phyloP scores from a whole-genome alignment of 1,140 invertebrate genomes.

The Drosophila gunungcola region DNA sequence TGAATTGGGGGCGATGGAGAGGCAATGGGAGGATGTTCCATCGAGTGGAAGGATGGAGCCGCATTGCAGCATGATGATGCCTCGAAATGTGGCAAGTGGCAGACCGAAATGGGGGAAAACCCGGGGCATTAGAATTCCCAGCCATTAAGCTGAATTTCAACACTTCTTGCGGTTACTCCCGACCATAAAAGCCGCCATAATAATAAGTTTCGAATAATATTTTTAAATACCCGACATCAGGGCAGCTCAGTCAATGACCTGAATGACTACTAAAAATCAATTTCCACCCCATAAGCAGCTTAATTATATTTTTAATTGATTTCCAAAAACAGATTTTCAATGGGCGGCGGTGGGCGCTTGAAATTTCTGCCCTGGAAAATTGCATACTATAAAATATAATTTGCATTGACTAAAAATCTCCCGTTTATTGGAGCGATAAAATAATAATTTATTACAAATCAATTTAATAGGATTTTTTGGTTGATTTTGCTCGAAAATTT shows the following conservation, averaged over 20 bases:
- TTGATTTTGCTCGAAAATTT: slow-evolving; percentile 1
- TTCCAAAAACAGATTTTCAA: slow-evolving; percentile 54
- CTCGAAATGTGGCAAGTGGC: slow-evolving; percentile 46
- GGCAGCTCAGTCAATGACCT: slow-evolving; percentile 36
- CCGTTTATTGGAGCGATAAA: slow-evolving; percentile 51
- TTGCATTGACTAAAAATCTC: slow-evolving; percentile 32
- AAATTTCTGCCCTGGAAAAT: slow-evolving; percentile 36
- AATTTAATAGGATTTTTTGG: slow-evolving; percentile 7
- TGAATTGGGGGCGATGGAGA: slow-evolving; percentile 30
- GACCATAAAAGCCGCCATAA: background rate
- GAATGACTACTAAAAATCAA: slow-evolving; percentile 60
- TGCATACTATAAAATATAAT: slow-evolving; percentile 43
- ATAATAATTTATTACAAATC: slow-evolving; percentile 49
- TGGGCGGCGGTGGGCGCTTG: background rate
- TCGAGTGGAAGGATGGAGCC: slow-evolving; percentile 25
- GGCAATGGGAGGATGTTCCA: slow-evolving; percentile 1
- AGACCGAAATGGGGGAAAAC: slow-evolving; percentile 3
- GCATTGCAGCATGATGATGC: slow-evolving; percentile 58
- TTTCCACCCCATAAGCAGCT: slow-evolving; percentile 57
- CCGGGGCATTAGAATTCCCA: slow-evolving; percentile 25
- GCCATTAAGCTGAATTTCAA: slow-evolving; percentile 41
- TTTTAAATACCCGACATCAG: slow-evolving; percentile 15
- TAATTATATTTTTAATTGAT: slow-evolving; percentile 74
- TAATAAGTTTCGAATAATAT: slow-evolving; percentile 26
- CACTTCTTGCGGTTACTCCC: slow-evolving; percentile 38